phyloP scores from a whole-genome alignment of 2,888 invertebrate species.

The Melipona beecheii region DNA sequence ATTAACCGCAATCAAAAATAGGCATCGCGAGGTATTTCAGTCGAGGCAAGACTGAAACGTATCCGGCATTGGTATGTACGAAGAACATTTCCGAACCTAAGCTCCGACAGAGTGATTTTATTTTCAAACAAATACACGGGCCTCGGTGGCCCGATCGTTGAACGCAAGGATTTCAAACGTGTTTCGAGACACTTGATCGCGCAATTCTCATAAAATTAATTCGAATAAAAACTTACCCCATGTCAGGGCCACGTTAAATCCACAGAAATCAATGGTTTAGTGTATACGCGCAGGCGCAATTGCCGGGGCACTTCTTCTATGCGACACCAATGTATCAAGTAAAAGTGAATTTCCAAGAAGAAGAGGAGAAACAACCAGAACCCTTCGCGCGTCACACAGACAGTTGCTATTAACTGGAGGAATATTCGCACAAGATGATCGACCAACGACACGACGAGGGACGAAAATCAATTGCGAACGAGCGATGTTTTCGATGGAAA shows the following conservation, averaged over 20 bases:
- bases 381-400: not conserved
- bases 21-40: conserved; percentile 44
- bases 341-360: conserved; percentile 11
- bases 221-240: conserved; percentile 81
- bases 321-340: conserved; percentile 55
- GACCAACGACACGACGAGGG: not conserved
- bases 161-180: not conserved
- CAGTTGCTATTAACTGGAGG: not conserved
- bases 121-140: conserved; percentile 5
- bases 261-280: conserved; percentile 79
- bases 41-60: conserved; percentile 50
- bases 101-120: not conserved
- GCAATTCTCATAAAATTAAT: conserved; percentile 57
- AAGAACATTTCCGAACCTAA: conserved; percentile 23
- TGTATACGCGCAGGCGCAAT: conserved; percentile 80
- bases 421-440: not conserved
- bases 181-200: not conserved
- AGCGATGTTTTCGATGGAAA: conserved; percentile 64
- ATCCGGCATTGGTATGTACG: conserved; percentile 37
- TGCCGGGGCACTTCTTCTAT: conserved; percentile 50
- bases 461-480: not conserved
- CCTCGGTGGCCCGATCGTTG: not conserved
- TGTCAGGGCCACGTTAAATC: conserved; percentile 79
- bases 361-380: not conserved
- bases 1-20: conserved; percentile 64